Base-by-base conservation (phyloP, 2,888 invertebrate species). In the Zygothrica quintamaculata region DNA sequence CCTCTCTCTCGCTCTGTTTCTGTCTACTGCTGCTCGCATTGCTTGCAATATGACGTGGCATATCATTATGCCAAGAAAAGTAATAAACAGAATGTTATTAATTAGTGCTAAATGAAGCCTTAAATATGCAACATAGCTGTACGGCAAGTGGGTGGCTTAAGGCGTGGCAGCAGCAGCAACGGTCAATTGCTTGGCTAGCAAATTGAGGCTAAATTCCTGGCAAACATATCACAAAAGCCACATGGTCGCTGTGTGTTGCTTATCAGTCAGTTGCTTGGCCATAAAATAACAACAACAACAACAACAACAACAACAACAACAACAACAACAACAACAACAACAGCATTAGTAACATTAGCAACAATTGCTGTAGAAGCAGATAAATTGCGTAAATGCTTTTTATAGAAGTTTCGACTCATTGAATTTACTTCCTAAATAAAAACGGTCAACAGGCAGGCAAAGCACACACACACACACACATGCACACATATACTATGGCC, bases 351-450 rank as follows among this genome's bases (percentile, higher is more conserved):
- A 36, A 8, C 15, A 37, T 26, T 33, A 58, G 25, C 31, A 55
- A 40, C 22, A 46, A 51, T 1, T 57, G 50, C 56, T 43, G 47
- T 48, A 29, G 62, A 11, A 52, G 36, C 48, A 34, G 15, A 22
- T n/a, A 68, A 60, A 65, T 73, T 68, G 68, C 59, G 60, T 59
- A 61, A 69, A 73, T 65, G 40, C 57, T 69, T 73, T 73, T 69
- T 57, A 59, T 62, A 69, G 65, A 69, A 70, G 52, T 62, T n/a
- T 73, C 56, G 66, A 65, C 48, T 69, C 74, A 73, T 68, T 61
- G 61, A 68, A 58, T 66, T 58, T 7, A 52, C 51, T 72, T 62
- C 44, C 57, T 58, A 36, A 68, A 62, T 13, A 51, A 56, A 37
- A 43, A 40, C 34, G 59, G 55, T 29, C 65, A 66, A 22, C 33